Conservation (phyloP, 1,140 invertebrate species). For the Ctenoplectra terminalis region DNA sequence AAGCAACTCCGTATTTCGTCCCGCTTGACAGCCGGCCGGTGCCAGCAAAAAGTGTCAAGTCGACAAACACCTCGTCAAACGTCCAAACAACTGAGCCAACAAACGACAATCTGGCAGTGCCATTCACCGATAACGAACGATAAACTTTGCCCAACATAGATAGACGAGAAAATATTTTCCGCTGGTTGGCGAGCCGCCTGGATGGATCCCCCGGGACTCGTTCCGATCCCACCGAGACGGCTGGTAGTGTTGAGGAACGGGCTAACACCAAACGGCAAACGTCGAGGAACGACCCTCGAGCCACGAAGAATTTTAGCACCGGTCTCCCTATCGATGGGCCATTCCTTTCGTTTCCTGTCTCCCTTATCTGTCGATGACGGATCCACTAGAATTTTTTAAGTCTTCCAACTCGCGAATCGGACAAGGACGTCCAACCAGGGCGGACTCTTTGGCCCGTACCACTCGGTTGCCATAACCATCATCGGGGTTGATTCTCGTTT, state of each 20-base stretch:
- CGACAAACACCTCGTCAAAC: constrained; percentile 7
- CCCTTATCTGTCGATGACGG: constrained; percentile 12
- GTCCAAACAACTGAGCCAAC: background rate
- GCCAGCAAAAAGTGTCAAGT: background rate
- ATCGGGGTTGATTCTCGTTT: constrained; percentile 42
- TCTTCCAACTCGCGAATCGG: constrained; percentile 75
- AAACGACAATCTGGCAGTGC: background rate
- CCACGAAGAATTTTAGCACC: constrained; percentile 69
- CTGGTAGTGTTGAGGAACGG: background rate
- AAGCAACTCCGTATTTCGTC: too few relatives aligned
- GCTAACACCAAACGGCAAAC: background rate
- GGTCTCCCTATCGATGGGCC: constrained; percentile 1
- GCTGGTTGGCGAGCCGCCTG: background rate
- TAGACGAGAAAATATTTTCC: constrained; percentile 38
- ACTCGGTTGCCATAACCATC: constrained; percentile 61
- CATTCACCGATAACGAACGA: constrained; percentile 32
- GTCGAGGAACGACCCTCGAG: constrained; percentile 54
- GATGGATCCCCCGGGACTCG: constrained; percentile 11
- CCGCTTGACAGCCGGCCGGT: background rate
- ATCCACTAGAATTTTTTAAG: constrained; percentile 74
- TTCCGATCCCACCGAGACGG: constrained; percentile 27
- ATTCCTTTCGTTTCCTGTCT: background rate
- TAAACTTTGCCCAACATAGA: constrained; percentile 38
- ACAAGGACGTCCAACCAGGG: constrained; percentile 65
- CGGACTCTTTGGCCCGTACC: constrained; percentile 60